phyloP scores from a whole-genome alignment of 2,888 invertebrate species.

The Pheosia gnoma region DNA sequence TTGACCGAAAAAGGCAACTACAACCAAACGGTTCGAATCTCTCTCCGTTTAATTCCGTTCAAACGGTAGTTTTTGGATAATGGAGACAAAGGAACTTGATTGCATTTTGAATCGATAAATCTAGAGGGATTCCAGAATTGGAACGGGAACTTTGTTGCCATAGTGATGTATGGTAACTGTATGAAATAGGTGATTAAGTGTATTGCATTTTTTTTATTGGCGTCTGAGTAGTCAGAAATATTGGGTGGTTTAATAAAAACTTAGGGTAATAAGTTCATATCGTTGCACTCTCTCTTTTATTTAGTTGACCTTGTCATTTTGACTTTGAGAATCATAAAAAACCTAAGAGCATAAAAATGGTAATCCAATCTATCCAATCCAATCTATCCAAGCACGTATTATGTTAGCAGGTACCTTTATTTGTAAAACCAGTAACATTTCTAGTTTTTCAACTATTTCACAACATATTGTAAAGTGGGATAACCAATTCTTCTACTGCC shows the following conservation, averaged over 20 bases:
- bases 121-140: constrained; percentile 6
- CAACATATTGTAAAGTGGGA: background rate
- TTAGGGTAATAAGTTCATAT: too few species aligned
- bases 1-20: constrained; percentile 53
- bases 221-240: too few species aligned
- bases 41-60: constrained; percentile 55
- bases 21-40: constrained; percentile 39
- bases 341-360: background rate
- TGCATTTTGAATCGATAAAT: constrained; percentile 20
- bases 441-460: background rate
- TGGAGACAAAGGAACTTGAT: constrained; percentile 37
- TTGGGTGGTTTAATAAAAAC: too few species aligned
- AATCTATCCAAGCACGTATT: too few species aligned
- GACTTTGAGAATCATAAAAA: background rate
- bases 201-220: too few species aligned
- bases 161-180: background rate
- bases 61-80: constrained; percentile 49
- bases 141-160: background rate
- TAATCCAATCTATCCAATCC: background rate
- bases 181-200: background rate
- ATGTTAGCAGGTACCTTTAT: background rate
- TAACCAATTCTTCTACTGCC: background rate
- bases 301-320: background rate
- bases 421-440: background rate
- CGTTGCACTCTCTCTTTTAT: background rate